These are phyloP conservation scores for Pogona vitticeps DNA, from an alignment of 2,113 vertebrate genomes.

Conservation along the genomic window DNA sequence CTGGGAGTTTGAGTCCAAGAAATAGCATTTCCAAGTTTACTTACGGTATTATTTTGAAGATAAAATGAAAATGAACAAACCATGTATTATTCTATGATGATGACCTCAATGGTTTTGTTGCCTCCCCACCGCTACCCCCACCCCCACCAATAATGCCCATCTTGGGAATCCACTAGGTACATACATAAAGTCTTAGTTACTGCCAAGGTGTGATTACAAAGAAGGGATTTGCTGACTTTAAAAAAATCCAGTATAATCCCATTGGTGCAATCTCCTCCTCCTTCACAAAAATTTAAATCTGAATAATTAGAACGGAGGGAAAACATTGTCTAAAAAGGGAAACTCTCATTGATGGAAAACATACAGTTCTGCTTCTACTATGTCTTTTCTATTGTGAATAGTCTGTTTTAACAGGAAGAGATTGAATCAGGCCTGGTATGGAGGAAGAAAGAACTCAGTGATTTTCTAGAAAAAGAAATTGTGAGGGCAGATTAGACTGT, in stretches of 20 bases:
- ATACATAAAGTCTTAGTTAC: not conserved
- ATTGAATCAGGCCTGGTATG: slow-evolving; percentile 56
- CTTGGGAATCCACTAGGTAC: not conserved
- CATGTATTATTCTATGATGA: not conserved
- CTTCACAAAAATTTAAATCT: too few relatives aligned
- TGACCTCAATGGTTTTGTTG: too few relatives aligned
- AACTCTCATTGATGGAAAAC: slow-evolving; percentile 31
- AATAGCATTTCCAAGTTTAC: not conserved
- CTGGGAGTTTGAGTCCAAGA: too few relatives aligned
- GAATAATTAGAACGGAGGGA: too few relatives aligned
- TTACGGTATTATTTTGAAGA: not conserved
- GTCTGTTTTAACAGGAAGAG: slow-evolving; percentile 69
- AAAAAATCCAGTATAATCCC: not conserved
- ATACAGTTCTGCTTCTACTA: slow-evolving; percentile 16
- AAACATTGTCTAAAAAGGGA: not conserved
- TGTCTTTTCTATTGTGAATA: slow-evolving; percentile 42
- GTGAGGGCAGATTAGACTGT: slow-evolving; percentile 53
- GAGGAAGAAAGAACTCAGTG: slow-evolving; percentile 32
- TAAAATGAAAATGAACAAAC: not conserved
- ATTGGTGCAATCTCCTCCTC: too few relatives aligned
- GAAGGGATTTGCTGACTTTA: not conserved
- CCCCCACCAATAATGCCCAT: not conserved
- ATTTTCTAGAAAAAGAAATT: slow-evolving; percentile 57
- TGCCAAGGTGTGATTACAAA: not conserved
- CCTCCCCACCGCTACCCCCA: too few relatives aligned